Conservation (phyloP, 2,797 vertebrate species). For the Atherinosoma microstoma region DNA sequence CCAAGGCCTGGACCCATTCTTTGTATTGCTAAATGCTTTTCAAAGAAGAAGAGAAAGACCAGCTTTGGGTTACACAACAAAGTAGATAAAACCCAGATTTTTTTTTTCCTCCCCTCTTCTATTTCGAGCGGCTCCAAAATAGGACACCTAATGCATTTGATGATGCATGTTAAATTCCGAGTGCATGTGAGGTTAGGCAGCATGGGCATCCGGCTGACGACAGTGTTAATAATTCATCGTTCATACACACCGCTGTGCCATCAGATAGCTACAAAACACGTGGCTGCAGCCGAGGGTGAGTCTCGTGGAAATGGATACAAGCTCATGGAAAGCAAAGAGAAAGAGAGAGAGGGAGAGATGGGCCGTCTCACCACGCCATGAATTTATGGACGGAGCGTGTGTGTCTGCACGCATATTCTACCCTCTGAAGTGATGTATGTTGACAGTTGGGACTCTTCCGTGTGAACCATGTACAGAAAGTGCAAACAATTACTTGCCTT, state of each 20-base stretch:
- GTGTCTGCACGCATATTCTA: neutral
- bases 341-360: neutral
- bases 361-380: neutral
- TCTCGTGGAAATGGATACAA: slow-evolving; percentile 42
- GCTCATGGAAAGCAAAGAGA: slow-evolving; percentile 8
- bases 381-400: slow-evolving; percentile 13
- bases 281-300: slow-evolving; percentile 21
- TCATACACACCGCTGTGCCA: slow-evolving; percentile 46
- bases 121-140: slow-evolving; percentile 62
- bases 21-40: slow-evolving; percentile 52
- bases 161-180: slow-evolving; percentile 66
- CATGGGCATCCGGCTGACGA: slow-evolving; percentile 50
- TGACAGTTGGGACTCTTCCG: slow-evolving; percentile 44
- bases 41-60: slow-evolving; percentile 6
- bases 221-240: slow-evolving; percentile 66
- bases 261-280: slow-evolving; percentile 26
- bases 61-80: slow-evolving; percentile 62
- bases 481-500: slow-evolving; percentile 35
- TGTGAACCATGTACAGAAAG: slow-evolving; percentile 54
- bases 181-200: slow-evolving; percentile 63
- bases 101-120: slow-evolving; percentile 44
- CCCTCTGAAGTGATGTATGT: slow-evolving; percentile 40
- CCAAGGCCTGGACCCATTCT: slow-evolving; percentile 28
- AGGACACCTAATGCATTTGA: slow-evolving; percentile 56
- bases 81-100: slow-evolving; percentile 53